phyloP scores from a whole-genome alignment of 2,888 invertebrate genomes.

The Metallyticus violacea region DNA sequence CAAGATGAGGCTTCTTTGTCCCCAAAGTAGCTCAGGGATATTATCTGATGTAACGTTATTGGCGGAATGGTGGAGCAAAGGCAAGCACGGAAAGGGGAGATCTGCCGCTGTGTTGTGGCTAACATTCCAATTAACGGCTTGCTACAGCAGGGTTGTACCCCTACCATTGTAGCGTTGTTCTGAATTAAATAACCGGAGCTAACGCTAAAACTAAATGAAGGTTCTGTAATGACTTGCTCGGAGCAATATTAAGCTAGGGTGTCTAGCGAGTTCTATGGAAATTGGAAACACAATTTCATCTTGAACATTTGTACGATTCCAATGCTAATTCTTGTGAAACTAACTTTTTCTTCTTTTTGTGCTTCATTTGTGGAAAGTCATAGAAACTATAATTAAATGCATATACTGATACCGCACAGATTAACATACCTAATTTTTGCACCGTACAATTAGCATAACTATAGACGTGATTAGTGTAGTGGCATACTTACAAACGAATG shows the following conservation, averaged over 20 bases:
- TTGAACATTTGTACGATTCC: neutral
- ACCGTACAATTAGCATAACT: no score
- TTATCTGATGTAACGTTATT: neutral
- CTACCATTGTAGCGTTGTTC: neutral
- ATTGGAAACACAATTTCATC: neutral
- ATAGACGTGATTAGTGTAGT: no score
- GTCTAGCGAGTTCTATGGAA: neutral
- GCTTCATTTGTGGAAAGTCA: no score
- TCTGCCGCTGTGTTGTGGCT: neutral
- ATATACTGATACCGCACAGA: no score
- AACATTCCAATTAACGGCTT: neutral
- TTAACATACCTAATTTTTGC: no score
- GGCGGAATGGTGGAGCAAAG: neutral
- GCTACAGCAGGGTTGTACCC: neutral
- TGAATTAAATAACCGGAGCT: neutral
- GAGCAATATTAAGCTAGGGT: neutral
- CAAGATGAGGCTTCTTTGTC: neutral
- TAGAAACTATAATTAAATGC: no score
- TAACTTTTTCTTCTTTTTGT: no score
- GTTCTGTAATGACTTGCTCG: no score
- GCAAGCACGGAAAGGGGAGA: neutral
- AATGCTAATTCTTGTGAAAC: neutral
- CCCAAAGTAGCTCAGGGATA: neutral
- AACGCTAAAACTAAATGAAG: neutral
- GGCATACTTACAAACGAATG: no score